Conservation (phyloP, 2,113 vertebrate genomes). For the Melanostigma gelatinosum region DNA sequence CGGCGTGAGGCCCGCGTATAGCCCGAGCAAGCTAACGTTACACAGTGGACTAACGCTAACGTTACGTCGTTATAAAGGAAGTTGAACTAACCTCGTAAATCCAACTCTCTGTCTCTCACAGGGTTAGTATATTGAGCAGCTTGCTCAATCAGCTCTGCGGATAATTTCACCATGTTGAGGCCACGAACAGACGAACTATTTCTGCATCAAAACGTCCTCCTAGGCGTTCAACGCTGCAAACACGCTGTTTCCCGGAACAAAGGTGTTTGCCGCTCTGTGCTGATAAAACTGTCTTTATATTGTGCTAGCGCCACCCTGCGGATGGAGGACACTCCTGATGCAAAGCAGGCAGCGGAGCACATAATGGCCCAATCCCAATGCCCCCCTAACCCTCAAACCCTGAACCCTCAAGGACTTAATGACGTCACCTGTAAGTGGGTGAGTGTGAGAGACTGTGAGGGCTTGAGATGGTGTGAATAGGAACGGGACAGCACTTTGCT, state of each 20-base stretch:
- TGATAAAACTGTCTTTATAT: neutral
- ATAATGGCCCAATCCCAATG: too few species aligned
- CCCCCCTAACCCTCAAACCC: too few species aligned
- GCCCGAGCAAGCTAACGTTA: neutral
- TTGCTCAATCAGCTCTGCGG: slow-evolving; percentile 94
- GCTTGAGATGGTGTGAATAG: too few species aligned
- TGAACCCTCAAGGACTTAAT: too few species aligned
- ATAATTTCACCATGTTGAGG: slow-evolving; percentile 90
- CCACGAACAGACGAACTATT: too few species aligned
- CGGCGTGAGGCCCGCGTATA: slow-evolving; percentile 7
- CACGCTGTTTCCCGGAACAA: slow-evolving; percentile 20
- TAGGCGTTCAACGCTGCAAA: neutral
- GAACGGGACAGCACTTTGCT: too few species aligned
- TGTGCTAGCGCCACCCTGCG: neutral
- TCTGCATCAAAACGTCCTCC: neutral
- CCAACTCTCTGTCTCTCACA: slow-evolving; percentile 92
- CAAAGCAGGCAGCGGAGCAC: too few species aligned
- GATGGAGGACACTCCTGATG: neutral
- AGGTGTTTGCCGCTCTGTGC: neutral
- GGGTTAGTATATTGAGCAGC: slow-evolving; percentile 96
- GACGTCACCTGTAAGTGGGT: too few species aligned
- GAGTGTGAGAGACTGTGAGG: too few species aligned
- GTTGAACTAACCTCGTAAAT: slow-evolving; percentile 86
- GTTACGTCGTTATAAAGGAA: fast-evolving
- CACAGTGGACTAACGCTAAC: neutral